Evolutionary conservation across 2,797 vertebrate species (phyloP).

Genomic region (Tauraco hartlaubi): DNA sequence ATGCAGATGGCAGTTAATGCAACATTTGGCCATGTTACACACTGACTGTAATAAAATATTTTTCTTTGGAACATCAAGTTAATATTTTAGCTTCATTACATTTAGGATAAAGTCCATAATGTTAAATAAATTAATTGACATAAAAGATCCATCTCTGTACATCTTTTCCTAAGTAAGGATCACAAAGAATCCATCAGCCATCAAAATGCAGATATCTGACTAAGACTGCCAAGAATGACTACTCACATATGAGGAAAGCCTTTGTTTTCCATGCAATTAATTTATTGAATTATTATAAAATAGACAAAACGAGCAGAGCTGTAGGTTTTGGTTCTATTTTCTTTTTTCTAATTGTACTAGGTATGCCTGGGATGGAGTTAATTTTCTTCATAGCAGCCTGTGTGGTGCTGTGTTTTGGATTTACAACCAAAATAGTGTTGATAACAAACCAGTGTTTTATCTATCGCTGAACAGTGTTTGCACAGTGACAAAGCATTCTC

Average conservation of each 20-base stretch:
- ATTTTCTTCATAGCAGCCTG: background rate
- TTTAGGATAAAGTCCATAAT: background rate
- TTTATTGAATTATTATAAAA: background rate
- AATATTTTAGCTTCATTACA: constrained; percentile 1
- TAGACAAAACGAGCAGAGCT: background rate
- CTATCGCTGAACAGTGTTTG: background rate
- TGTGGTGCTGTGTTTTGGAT: background rate
- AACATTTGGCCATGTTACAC: constrained; percentile 12
- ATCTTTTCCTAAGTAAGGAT: background rate
- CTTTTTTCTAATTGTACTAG: background rate
- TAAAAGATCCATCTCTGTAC: background rate
- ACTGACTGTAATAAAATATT: constrained; percentile 1
- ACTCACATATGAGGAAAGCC: background rate
- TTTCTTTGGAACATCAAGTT: background rate
- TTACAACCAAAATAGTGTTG: background rate
- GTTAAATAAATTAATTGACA: background rate
- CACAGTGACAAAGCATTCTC: background rate
- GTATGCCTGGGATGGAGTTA: background rate
- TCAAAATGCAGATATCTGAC: background rate
- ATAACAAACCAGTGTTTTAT: background rate
- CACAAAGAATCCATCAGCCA: background rate
- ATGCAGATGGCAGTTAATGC: constrained; percentile 46
- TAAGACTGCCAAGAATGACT: background rate
- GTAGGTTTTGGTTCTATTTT: background rate
- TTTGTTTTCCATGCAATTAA: background rate